Evolutionary conservation across 2,113 vertebrate species (phyloP).

Genomic region (Eubucco bourcierii): DNA sequence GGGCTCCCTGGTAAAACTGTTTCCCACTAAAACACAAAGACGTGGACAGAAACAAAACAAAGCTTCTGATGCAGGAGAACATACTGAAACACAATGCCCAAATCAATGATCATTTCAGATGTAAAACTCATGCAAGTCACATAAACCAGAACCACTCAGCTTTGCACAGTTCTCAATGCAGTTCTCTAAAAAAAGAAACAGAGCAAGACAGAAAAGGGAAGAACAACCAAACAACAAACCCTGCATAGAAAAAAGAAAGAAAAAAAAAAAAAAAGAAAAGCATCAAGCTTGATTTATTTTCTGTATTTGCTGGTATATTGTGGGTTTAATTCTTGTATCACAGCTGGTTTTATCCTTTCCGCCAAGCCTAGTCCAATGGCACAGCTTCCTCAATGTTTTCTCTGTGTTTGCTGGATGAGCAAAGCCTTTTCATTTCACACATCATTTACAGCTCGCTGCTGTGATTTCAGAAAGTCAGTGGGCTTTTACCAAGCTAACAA

Average conservation of each 20-base stretch:
- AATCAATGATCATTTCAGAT: conserved; percentile 42
- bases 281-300: conserved; percentile 33
- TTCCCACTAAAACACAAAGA: conserved; percentile 11
- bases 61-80: neutral
- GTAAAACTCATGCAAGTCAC: conserved; percentile 20
- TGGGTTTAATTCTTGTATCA: conserved; percentile 5
- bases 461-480: conserved; percentile 76
- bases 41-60: conserved; percentile 32
- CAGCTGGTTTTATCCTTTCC: neutral
- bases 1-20: neutral
- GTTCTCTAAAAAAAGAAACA: neutral
- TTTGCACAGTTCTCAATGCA: neutral
- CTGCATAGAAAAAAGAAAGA: neutral
- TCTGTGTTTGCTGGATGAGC: conserved; percentile 61
- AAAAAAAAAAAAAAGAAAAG: neutral
- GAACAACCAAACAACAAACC: neutral
- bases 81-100: conserved; percentile 18
- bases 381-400: conserved; percentile 52
- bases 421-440: conserved; percentile 81
- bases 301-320: neutral
- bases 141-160: conserved; percentile 1
- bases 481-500: conserved; percentile 76
- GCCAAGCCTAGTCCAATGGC: conserved; percentile 16
- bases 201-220: neutral
- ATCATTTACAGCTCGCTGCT: conserved; percentile 77